A percentile compares a stretch with the other conserved stretches of the same genome.
Conservation (phyloP, 2,888 invertebrate genomes). For the Apotomis betuletana region DNA sequence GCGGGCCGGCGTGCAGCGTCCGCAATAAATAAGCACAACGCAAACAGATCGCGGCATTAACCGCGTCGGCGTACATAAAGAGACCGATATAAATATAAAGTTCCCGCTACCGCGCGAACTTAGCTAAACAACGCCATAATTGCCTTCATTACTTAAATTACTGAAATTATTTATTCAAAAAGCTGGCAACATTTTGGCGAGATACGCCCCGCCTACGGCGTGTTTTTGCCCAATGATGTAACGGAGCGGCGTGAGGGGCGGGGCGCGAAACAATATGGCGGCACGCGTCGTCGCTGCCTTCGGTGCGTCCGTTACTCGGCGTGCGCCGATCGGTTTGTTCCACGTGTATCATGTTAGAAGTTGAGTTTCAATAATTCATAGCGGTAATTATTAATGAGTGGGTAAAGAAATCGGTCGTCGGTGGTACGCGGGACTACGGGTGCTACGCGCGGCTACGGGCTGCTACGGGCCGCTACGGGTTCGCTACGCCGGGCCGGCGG, state of each 20-base stretch:
- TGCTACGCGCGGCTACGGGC: constrained; percentile 30
- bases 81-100: constrained; percentile 83
- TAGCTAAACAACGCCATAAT: constrained; percentile 85
- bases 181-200: constrained; percentile 82
- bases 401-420: constrained; percentile 13
- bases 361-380: constrained; percentile 43
- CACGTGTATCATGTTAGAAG: constrained; percentile 48
- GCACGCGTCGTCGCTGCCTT: constrained; percentile 52
- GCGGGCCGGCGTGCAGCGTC: constrained; percentile 73
- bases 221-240: constrained; percentile 62
- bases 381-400: constrained; percentile 26
- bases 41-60: constrained; percentile 83
- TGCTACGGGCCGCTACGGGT: constrained; percentile 21
- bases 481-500: constrained; percentile 14
- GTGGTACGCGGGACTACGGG: constrained; percentile 31
- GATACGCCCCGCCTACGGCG: constrained; percentile 62
- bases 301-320: constrained; percentile 52
- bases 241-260: constrained; percentile 61
- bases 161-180: constrained; percentile 84
- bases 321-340: constrained; percentile 55
- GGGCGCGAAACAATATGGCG: constrained; percentile 79
- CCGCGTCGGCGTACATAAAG: constrained; percentile 83
- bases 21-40: constrained; percentile 81
- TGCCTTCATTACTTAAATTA: constrained; percentile 85
- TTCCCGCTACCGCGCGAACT: constrained; percentile 82